A percentile compares a stretch with the other conserved stretches of the same genome.
Conservation (phyloP, 1,140 invertebrate species). For the Charaxes varanes region DNA sequence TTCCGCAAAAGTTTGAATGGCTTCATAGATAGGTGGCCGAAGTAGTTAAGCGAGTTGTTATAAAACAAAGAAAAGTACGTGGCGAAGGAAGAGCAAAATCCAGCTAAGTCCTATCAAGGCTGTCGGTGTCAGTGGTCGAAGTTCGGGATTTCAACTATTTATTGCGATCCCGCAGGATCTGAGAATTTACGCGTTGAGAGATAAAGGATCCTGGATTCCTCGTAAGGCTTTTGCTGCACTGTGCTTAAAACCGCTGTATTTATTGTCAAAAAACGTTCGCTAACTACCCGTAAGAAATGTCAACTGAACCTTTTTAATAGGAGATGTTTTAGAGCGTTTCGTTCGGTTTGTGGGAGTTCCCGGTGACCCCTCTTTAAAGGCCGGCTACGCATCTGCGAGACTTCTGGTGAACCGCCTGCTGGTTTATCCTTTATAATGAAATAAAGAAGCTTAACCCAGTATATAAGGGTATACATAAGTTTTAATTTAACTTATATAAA, state of each 20-base stretch:
- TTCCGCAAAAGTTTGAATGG: slow-evolving; percentile 13
- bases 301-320: too few species aligned
- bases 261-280: too few species aligned
- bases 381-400: too few species aligned
- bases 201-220: slow-evolving; percentile 39
- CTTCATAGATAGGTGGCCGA: slow-evolving; percentile 4
- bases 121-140: slow-evolving; percentile 54
- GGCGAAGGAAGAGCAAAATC: slow-evolving; percentile 28
- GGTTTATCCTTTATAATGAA: neutral
- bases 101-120: slow-evolving; percentile 52
- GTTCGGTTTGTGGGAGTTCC: too few species aligned
- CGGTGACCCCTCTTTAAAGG: too few species aligned
- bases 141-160: slow-evolving; percentile 67
- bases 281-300: too few species aligned
- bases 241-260: slow-evolving; percentile 2
- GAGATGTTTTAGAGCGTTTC: neutral
- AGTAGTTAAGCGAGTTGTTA: slow-evolving; percentile 30
- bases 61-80: slow-evolving; percentile 27
- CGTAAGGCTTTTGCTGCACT: slow-evolving; percentile 6
- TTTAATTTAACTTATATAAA: too few species aligned
- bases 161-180: slow-evolving; percentile 57
- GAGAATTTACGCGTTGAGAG: slow-evolving; percentile 55
- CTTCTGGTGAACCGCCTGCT: too few species aligned
- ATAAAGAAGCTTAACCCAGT: too few species aligned
- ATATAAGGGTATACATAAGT: too few species aligned